Evolutionary conservation across 2,888 invertebrate species (phyloP), one percentile per base, ranked within the genome.

Genomic region (Galerucella nymphaeae): DNA sequence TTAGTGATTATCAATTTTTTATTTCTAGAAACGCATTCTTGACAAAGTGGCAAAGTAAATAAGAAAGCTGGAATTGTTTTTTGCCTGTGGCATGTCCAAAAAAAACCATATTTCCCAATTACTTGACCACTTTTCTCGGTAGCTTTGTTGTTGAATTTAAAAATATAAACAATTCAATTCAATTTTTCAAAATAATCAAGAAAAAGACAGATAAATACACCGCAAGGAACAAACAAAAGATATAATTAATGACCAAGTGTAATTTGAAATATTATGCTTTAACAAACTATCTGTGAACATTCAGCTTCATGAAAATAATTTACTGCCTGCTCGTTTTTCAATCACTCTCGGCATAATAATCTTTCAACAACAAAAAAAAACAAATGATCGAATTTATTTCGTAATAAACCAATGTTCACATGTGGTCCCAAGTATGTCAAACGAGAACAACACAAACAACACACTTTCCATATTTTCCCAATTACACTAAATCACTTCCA

Each of bases 401-500:
- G 11, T 70, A 63, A 57, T 70, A 64, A 70, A 57, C 70, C 42
- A 64, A 59, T 11, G 42, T 69, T 18, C 69, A 50, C 41, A 50
- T 69, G 62, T 45, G 70, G 70, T 57, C 57, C 45, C 41, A 64
- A 63, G 70, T 64, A 63, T 64, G 70, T 70, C 70, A 70, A 63
- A 70, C 55, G 45, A 63, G 55, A 18, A 61, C 70, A 67, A 81
- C 81, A 82, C 82, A 82, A 79, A 80, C 82, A 82, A 83, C 81
- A 82, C 82, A 83, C 82, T 83, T 83, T 84, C 82, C 83, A 83
- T 83, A 83, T 84, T 83, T 83, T 82, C 81, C 80, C 81, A 80
- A 80, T 76, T 80, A 78, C 80, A 78, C 78, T 81, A 80, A 82
- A 82, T 83, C 82, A 82, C 82, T 83, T 81, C 82, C 81, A 78